These are phyloP conservation scores for Paramormyrops hopkinsi DNA, from an alignment of 2,797 vertebrate genomes.

Conservation along the genomic window DNA sequence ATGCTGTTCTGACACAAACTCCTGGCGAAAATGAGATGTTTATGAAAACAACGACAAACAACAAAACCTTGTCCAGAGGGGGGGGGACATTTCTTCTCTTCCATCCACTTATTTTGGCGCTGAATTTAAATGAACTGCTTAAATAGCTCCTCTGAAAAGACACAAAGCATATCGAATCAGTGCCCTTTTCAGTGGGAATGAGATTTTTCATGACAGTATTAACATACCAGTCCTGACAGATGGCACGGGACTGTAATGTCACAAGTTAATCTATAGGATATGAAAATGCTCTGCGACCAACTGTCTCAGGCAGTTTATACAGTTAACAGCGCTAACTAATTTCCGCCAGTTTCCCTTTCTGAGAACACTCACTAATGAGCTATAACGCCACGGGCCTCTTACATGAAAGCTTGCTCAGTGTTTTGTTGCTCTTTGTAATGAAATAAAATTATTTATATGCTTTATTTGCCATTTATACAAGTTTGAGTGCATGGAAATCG, in stretches of 20 bases:
- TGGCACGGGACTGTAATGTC: not conserved
- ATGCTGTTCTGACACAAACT: not conserved
- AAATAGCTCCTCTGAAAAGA: not conserved
- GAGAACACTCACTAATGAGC: not conserved
- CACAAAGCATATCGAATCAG: not conserved
- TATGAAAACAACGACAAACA: not conserved
- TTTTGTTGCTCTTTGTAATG: not conserved
- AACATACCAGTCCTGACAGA: not conserved
- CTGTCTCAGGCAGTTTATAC: not conserved
- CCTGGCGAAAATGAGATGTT: not conserved
- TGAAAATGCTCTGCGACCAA: not conserved
- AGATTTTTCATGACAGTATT: not conserved
- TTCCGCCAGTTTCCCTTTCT: not conserved
- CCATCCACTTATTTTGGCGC: not conserved
- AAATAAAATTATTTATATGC: not conserved
- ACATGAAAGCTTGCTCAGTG: not conserved
- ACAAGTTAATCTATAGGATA: not conserved
- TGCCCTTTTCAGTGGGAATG: not conserved
- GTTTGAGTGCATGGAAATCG: not conserved
- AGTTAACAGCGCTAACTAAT: not conserved
- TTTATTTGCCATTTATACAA: not conserved
- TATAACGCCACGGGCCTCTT: not conserved
- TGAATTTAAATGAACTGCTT: slow-evolving; percentile 5
- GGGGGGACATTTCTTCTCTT: not conserved
- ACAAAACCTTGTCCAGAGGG: not conserved